Base-by-base conservation (phyloP, 2,797 vertebrate genomes). In the Eremophila alpestris region DNA sequence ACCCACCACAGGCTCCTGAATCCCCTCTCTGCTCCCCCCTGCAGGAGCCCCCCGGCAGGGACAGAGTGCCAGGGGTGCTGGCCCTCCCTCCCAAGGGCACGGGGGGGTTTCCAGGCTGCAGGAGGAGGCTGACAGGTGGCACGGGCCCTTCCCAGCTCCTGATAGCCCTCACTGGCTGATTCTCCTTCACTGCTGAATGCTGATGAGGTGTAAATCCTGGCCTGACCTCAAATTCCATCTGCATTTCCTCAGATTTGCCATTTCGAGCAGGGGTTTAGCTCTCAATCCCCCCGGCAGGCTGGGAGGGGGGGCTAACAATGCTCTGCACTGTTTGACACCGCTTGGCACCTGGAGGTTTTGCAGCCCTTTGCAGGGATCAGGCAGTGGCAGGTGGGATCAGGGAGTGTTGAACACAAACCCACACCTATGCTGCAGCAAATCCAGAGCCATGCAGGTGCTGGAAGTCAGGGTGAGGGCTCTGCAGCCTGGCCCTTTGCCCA, bases 71-170 rank as follows among this genome's bases (percentile, higher is more conserved):
- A 9, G 79, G 7, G 7, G 0, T 2, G 13, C 21, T 12, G 32
- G 2, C 68, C 88, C 27, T 55, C 9, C 43, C 52, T 46, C 3
- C 59, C 13, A 2, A 0, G 7, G 63, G 12, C 22, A 1, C 0
- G 9, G 40, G 32, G 69, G 32, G 13, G 3, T 2, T 21, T 3
- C 2, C 3, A 21, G 55, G 62, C 22, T 26, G 9, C 2, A 3
- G 0, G 7, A 24, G 41, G 8, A 56, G n/a, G 29, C 38, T 29
- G 6, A 5, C 6, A 24, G 55, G 34, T 22, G 36, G 16, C 2
- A 3, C 0, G 2, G 36, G 54, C 4, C 9, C 76, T 36, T 26
- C 58, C 55, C 32, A 17, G 32, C 38, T 38, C 5, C 16, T 17
- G 19, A 2, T 5, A 23, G 13, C 38, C 56, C 67, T 17, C 17